Percentiles rank a stretch among this genome's conserved stretches.
phyloP scores from a whole-genome alignment of 2,113 vertebrate species.

The Hemichromis elongatus region DNA sequence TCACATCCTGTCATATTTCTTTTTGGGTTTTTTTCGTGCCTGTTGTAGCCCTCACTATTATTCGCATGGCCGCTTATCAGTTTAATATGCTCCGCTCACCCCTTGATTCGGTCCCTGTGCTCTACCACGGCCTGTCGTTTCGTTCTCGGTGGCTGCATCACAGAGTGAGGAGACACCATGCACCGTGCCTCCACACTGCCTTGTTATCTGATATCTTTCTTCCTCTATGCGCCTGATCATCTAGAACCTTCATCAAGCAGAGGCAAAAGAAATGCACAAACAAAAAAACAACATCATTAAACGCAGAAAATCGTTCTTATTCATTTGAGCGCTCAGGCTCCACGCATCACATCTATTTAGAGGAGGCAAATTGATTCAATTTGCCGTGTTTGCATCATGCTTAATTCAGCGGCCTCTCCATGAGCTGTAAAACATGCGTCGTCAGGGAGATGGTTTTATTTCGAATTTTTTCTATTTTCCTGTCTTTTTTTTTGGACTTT shows the following conservation, averaged over 20 bases:
- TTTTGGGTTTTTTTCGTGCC: neutral
- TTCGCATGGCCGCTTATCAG: constrained; percentile 45
- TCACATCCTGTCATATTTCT: neutral
- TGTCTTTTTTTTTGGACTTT: neutral
- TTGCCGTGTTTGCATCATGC: constrained; percentile 62
- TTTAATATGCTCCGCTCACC: constrained; percentile 50
- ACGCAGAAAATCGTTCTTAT: constrained; percentile 53
- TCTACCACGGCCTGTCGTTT: constrained; percentile 20
- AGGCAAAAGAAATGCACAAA: constrained; percentile 33
- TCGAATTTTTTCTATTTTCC: neutral
- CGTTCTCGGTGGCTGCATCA: constrained; percentile 10
- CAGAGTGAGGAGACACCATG: neutral
- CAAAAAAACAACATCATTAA: constrained; percentile 67
- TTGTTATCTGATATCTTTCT: constrained; percentile 49
- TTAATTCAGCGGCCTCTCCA: constrained; percentile 55
- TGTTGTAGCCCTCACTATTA: neutral
- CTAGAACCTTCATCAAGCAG: constrained; percentile 47
- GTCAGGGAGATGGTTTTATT: constrained; percentile 32
- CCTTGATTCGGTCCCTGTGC: constrained; percentile 27
- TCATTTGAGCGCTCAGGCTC: constrained; percentile 50
- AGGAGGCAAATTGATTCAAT: constrained; percentile 70
- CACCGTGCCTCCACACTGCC: neutral
- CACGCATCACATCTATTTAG: constrained; percentile 67
- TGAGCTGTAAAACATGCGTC: constrained; percentile 51
- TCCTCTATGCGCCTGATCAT: constrained; percentile 31